A percentile compares a stretch with the other conserved stretches of the same genome.
Conservation (phyloP, 2,888 invertebrate species). For the Cataglyphis cursor region DNA sequence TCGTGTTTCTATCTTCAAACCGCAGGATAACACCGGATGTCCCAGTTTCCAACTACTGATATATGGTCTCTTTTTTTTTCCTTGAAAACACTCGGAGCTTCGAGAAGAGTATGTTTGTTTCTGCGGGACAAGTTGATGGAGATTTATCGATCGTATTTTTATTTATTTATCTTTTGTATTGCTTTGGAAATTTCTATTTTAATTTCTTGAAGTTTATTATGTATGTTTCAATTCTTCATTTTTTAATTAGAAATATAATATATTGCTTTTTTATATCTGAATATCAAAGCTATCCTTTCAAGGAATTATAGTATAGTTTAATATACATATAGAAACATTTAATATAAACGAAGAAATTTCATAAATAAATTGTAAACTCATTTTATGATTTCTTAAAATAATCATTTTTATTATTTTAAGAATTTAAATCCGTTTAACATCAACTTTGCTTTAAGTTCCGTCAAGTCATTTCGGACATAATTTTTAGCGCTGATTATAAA, state of each 20-base stretch:
- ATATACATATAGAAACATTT: not conserved
- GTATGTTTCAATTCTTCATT: not conserved
- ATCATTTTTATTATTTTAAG: too few relatives aligned
- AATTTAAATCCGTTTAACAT: too few relatives aligned
- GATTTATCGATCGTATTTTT: conserved; percentile 36
- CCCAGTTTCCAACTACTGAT: conserved; percentile 35
- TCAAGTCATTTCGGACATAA: too few relatives aligned
- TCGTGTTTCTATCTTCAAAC: not conserved
- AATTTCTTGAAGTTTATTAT: conserved; percentile 14
- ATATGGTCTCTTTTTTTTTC: conserved; percentile 8
- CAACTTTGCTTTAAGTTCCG: too few relatives aligned
- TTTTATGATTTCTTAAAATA: not conserved
- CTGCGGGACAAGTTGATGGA: not conserved
- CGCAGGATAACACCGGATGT: conserved; percentile 32
- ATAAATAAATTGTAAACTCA: not conserved
- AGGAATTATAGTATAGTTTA: not conserved
- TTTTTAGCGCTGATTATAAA: too few relatives aligned
- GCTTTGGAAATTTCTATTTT: conserved; percentile 8
- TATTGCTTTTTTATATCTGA: not conserved
- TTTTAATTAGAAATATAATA: not conserved
- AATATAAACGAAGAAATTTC: not conserved
- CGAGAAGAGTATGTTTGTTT: conserved; percentile 1
- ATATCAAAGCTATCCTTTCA: not conserved
- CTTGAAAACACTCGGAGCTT: not conserved
- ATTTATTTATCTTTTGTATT: not conserved